These are phyloP conservation scores for Ethmia dodecea DNA, from an alignment of 2,888 invertebrate species.

Conservation along the genomic window DNA sequence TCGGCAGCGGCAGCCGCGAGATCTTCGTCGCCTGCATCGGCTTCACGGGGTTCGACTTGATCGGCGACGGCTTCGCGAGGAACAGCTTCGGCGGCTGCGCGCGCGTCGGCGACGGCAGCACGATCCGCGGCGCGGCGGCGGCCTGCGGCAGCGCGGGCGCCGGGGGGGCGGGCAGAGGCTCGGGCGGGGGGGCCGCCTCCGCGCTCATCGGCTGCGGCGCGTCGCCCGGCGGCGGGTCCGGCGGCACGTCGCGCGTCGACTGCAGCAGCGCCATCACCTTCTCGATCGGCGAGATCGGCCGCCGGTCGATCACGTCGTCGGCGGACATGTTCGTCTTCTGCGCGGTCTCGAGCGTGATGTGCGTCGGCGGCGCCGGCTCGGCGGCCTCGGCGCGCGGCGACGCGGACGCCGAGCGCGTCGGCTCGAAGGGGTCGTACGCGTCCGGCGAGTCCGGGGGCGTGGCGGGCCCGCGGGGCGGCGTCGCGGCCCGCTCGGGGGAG, in stretches of 20 bases:
- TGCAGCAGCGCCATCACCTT: constrained; percentile 77
- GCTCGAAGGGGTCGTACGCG: constrained; percentile 94
- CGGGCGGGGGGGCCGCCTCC: constrained; percentile 27
- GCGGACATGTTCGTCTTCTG: constrained; percentile 69
- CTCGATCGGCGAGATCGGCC: constrained; percentile 77
- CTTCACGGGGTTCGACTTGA: constrained; percentile 78
- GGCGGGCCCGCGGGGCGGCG: constrained; percentile 76
- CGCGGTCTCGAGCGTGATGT: constrained; percentile 65
- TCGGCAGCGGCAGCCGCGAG: constrained; percentile 38
- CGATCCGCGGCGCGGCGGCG: constrained; percentile 55
- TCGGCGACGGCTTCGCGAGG: constrained; percentile 68
- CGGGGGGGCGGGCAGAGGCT: constrained; percentile 34
- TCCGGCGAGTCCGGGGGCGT: constrained; percentile 81
- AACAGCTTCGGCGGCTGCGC: constrained; percentile 72
- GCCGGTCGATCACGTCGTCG: constrained; percentile 63
- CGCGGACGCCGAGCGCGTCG: constrained; percentile 87
- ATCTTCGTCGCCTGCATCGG: constrained; percentile 61
- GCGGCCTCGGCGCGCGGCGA: constrained; percentile 52
- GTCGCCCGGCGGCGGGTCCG: constrained; percentile 44
- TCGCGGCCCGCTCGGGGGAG: constrained; percentile 29
- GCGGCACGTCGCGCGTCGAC: constrained; percentile 63
- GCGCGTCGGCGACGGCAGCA: constrained; percentile 69
- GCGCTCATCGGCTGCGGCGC: constrained; percentile 19
- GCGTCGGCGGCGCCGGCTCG: constrained; percentile 16
- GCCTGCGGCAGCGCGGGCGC: constrained; percentile 33